Evolutionary conservation across 2,888 invertebrate species (phyloP).

Genomic region (Agrypnus murinus): DNA sequence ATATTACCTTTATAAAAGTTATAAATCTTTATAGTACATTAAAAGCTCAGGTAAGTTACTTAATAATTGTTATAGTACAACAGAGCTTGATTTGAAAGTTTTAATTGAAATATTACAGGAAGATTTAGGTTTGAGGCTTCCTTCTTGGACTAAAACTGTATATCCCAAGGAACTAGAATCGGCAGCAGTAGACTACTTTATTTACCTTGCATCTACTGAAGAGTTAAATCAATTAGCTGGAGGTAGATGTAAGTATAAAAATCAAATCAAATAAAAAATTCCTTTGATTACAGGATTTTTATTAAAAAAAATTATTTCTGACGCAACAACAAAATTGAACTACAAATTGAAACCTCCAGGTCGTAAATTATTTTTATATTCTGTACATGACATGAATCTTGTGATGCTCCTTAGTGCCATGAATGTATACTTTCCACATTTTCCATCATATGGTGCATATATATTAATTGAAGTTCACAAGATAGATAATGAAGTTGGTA

Average conservation of each 20-base stretch:
- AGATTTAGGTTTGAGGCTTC: slow-evolving; percentile 66
- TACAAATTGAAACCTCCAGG: slow-evolving; percentile 64
- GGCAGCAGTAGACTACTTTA: slow-evolving; percentile 66
- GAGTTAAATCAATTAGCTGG: slow-evolving; percentile 63
- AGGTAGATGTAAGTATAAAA: slow-evolving; percentile 46
- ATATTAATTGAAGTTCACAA: slow-evolving; percentile 50
- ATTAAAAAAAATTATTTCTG: slow-evolving; percentile 73
- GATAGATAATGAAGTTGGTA: slow-evolving; percentile 20
- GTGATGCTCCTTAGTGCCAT: slow-evolving; percentile 76
- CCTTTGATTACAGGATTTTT: slow-evolving; percentile 59
- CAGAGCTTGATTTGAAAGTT: too few species aligned
- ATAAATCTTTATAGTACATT: not conserved
- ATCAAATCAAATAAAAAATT: not conserved
- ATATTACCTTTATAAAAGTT: not conserved
- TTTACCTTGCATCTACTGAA: slow-evolving; percentile 63
- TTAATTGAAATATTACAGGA: slow-evolving; percentile 56
- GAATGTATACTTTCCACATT: slow-evolving; percentile 75
- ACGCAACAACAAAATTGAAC: slow-evolving; percentile 72
- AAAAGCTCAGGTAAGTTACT: slow-evolving; percentile 17
- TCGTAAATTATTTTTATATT: slow-evolving; percentile 76
- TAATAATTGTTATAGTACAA: too few species aligned
- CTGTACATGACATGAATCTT: slow-evolving; percentile 80
- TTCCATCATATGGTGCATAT: slow-evolving; percentile 47
- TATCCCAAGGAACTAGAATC: slow-evolving; percentile 65
- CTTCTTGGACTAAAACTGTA: slow-evolving; percentile 68